phyloP scores from a whole-genome alignment of 2,113 vertebrate species.

The Copsychus sechellarum region DNA sequence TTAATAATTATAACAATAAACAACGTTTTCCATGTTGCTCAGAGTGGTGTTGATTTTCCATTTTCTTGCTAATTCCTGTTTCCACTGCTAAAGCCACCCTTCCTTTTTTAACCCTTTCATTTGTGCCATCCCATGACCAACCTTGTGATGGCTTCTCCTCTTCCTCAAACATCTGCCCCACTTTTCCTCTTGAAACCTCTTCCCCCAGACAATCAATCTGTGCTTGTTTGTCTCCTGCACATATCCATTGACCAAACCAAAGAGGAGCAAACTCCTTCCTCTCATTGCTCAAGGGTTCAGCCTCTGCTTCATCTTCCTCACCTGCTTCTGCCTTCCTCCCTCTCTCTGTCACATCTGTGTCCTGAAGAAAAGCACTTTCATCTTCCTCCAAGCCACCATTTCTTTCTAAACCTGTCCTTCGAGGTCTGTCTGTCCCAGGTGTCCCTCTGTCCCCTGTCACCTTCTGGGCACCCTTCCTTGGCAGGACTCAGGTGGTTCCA shows the following conservation, averaged over 20 bases:
- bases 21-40: not conserved
- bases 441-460: not conserved
- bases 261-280: not conserved
- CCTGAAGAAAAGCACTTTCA: not conserved
- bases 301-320: not conserved
- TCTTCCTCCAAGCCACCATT: not conserved
- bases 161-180: not conserved
- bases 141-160: not conserved
- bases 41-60: not conserved
- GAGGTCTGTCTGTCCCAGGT: not conserved
- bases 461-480: not conserved
- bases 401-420: not conserved
- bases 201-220: not conserved
- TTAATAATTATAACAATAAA: not conserved
- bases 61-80: not conserved
- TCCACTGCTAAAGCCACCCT: not conserved
- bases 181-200: not conserved
- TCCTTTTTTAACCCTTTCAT: not conserved
- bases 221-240: not conserved
- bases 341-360: not conserved
- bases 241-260: not conserved
- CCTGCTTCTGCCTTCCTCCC: not conserved
- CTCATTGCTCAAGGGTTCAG: not conserved
- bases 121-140: not conserved
- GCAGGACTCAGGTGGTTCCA: accelerated